Percentiles rank a stretch among this genome's conserved stretches.
Conservation (phyloP, 2,797 vertebrate genomes). For the Somateria mollissima region DNA sequence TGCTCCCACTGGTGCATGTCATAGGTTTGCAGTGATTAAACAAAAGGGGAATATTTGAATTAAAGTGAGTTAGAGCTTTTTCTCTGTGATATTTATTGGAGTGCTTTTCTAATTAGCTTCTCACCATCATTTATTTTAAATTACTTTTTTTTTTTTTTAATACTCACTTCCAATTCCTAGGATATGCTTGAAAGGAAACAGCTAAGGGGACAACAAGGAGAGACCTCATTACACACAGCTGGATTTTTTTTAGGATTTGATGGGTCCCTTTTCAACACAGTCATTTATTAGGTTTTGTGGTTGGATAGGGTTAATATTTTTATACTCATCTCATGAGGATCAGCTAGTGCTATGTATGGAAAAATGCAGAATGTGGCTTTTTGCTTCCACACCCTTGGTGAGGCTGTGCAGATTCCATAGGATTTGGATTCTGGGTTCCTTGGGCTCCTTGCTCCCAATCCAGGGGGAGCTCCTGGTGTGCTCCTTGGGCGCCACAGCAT, state of each 20-base stretch:
- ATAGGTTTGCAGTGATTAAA: background rate
- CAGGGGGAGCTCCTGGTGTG: background rate
- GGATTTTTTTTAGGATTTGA: background rate
- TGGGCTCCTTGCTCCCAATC: background rate
- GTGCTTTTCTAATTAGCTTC: background rate
- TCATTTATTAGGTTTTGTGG: background rate
- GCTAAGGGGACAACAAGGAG: background rate
- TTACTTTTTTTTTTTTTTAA: background rate
- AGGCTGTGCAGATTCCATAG: background rate
- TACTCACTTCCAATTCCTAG: background rate
- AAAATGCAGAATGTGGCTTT: background rate
- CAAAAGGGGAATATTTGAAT: background rate
- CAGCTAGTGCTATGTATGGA: background rate
- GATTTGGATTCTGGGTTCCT: accelerated
- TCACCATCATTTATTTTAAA: background rate
- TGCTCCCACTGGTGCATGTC: background rate
- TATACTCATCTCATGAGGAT: background rate
- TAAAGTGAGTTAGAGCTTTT: background rate
- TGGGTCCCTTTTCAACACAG: background rate
- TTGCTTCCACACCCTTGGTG: background rate
- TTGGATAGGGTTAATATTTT: background rate
- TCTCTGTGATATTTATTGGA: background rate
- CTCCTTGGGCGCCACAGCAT: background rate
- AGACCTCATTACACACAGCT: background rate
- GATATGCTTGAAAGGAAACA: background rate